Evolutionary conservation across 2,888 invertebrate species (phyloP), one percentile per base, ranked within the genome.

Genomic region (Pristionchus exspectatus): DNA sequence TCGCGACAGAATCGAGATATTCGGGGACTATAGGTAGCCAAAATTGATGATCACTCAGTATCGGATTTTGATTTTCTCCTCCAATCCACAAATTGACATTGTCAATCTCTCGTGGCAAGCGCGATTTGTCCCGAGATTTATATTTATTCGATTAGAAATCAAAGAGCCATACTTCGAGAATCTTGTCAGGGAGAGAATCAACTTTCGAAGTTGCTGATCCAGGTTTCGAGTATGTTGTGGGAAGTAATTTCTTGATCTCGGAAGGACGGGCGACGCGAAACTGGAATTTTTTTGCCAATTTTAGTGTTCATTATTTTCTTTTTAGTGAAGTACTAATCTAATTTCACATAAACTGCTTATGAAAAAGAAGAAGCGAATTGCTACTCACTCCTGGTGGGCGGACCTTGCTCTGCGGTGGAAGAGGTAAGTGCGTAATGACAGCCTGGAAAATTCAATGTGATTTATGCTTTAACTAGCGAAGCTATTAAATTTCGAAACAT

Each of bases 241-340:
- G 72, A 0, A 59, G 54, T 14, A 88, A 33, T 14, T 33, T 54
- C n/a, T 88, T 72, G 54, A 88, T 88, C 74, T 88, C 87, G 5
- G 72, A 59, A 21, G 87, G 74, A 33, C 87, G 87, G 16, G 74
- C 87, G 30, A 16, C 74, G 56, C 87, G 87, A 74, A 88, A 88
- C 87, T 88, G 44, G 44, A 50, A 50, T 50, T 50, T 50, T 59
- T 59, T 3, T 59, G n/a, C 59, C 2, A 63, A 18, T 24, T 5
- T 59, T 18, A 12, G 5, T 59, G 59, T 59, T 59, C 7, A 5
- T 59, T 24, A 59, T 59, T 5, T 21, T 59, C 59, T 14, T 59
- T 24, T 24, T 59, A 59, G 59, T 50, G 21, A 1, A 24, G 21
- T 59, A 59, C 59, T 24, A 59, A 59, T 59, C 59, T 5, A 59